Conservation (phyloP, 2,797 vertebrate species). For the Nyctalus aviator region DNA sequence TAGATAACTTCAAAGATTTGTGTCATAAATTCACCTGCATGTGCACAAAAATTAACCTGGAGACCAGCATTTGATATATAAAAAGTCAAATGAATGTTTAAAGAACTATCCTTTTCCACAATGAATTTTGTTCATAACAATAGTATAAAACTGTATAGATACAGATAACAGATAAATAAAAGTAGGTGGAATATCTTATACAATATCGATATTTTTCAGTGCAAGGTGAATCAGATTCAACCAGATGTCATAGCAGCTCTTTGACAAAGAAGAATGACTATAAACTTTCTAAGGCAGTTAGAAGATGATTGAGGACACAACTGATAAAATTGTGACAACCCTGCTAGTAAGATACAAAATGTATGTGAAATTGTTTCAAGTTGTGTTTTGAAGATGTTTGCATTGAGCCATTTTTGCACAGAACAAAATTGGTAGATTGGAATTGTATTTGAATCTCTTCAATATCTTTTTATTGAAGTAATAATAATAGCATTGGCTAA, state of each 20-base stretch:
- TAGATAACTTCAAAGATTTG: slow-evolving; percentile 78
- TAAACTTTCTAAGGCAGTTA: neutral
- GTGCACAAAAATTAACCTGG: slow-evolving; percentile 80
- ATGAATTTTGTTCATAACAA: neutral
- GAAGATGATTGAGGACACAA: neutral
- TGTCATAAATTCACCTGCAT: slow-evolving; percentile 76
- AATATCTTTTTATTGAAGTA: neutral
- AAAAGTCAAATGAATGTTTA: slow-evolving; percentile 83
- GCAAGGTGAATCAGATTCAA: slow-evolving; percentile 32
- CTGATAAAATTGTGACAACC: neutral
- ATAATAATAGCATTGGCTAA: slow-evolving; percentile 22
- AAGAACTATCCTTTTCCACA: slow-evolving; percentile 47
- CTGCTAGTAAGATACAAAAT: neutral
- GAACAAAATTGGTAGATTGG: neutral
- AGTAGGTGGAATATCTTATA: slow-evolving; percentile 41
- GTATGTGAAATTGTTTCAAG: slow-evolving; percentile 36
- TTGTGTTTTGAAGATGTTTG: slow-evolving; percentile 4
- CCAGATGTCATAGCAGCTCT: neutral
- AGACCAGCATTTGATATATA: slow-evolving; percentile 84
- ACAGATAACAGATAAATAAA: slow-evolving; percentile 69
- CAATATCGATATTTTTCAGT: slow-evolving; percentile 70
- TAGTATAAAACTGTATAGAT: neutral
- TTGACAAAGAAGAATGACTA: neutral
- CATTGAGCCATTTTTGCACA: neutral
- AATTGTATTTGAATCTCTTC: slow-evolving; percentile 15